Base-by-base conservation (phyloP, 2,797 vertebrate genomes). In the Tachyglossus aculeatus region DNA sequence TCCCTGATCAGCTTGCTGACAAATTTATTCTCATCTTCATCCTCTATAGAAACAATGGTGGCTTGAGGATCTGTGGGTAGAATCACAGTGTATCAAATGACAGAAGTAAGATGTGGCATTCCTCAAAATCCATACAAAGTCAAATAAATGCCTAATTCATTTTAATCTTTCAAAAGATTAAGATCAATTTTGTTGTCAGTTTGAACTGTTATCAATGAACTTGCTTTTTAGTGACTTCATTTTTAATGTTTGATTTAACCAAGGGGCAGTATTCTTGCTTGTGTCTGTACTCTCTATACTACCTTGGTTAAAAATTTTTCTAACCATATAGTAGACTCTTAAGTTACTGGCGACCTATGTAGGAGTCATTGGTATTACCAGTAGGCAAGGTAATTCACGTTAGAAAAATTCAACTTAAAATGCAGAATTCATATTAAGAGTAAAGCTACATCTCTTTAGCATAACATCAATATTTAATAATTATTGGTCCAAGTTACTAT, bases 21-120 rank as follows among this genome's bases (percentile, higher is more conserved):
- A 82, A 98, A 99, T 54, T 90, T 89, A 60, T 98, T 98, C 88
- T 99, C 98, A 33, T 96, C 94, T 74, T 90, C 92, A 85, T 93
- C 90, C 64, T 83, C 89, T 84, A 99, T 93, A 40, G 93, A 96
- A 84, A 99, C 85, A 52, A 98, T 67, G 6, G 92, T 59, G 60
- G 96, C 92, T 33, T 92, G 93, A 47, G 88, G 85, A 86, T 88
- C 98, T 99, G 72, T 33, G 21, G 36, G 12, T 39, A 68, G 67
- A 90, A 44, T 11, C 66, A 74, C 67, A 88, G 2, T 2, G 18
- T 9, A 22, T 65, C 43, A 78, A 74, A 72, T n/a, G n/a, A 67
- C 2, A 43, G 22, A 29, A 52, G 40, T 29, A 21, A 73, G 2
- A 16, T 19, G 25, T 4, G 0, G 21, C 15, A 47, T 71, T 69